Conservation (phyloP, 2,888 invertebrate species). For the Eupithecia centaureata region DNA sequence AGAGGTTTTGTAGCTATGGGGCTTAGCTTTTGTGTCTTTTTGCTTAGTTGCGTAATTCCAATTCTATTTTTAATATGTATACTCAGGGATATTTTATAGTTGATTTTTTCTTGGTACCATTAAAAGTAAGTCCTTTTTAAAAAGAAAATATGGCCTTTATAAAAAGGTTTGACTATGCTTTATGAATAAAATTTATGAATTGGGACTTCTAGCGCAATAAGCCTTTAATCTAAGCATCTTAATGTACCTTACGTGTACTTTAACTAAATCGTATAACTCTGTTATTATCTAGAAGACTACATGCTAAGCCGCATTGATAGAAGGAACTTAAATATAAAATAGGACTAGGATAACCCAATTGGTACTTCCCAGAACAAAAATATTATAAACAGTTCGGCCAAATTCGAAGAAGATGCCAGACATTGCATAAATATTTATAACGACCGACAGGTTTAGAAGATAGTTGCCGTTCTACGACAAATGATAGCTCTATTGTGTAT, state of each 20-base stretch:
- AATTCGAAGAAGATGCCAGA: constrained; percentile 22
- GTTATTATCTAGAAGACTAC: neutral
- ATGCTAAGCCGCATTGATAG: neutral
- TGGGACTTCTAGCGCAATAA: neutral
- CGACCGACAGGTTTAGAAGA: constrained; percentile 33
- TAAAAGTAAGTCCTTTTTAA: neutral
- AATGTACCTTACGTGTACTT: too few species aligned
- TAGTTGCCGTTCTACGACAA: constrained; percentile 47
- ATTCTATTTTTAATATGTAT: neutral
- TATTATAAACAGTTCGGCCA: neutral
- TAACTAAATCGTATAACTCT: neutral
- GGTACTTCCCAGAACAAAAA: neutral
- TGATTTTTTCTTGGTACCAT: neutral
- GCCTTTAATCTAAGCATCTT: too few species aligned
- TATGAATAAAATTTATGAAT: too few species aligned
- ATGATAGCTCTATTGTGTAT: constrained; percentile 48
- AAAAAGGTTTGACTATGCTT: neutral
- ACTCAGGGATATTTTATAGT: neutral
- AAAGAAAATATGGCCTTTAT: too few species aligned
- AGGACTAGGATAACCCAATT: neutral
- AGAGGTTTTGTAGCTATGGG: neutral
- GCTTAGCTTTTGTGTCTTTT: neutral
- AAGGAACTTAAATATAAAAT: neutral
- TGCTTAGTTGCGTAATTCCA: neutral
- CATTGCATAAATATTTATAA: constrained; percentile 23